These are phyloP conservation scores for Macrotis lagotis DNA, from an alignment of 2,113 vertebrate species.

Conservation along the genomic window DNA sequence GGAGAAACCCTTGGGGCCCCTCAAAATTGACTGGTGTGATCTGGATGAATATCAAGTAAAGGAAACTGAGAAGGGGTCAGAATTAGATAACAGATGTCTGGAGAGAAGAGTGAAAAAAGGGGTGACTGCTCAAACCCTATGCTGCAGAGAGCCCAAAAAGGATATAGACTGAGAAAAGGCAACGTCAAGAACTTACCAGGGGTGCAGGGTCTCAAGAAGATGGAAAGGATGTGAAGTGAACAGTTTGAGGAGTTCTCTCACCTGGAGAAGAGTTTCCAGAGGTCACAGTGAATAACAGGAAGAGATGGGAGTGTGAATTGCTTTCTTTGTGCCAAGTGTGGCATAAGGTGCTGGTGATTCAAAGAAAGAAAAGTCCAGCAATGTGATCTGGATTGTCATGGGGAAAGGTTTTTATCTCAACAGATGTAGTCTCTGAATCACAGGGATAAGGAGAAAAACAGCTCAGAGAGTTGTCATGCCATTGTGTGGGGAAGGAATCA, in stretches of 20 bases:
- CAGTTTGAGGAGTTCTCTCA: background rate
- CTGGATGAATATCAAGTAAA: background rate
- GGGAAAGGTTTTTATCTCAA: background rate
- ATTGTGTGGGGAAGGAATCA: background rate
- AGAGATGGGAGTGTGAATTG: no score
- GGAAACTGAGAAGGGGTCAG: background rate
- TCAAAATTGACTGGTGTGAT: background rate
- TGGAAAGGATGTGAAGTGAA: background rate
- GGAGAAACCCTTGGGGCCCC: background rate
- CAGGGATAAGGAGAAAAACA: background rate
- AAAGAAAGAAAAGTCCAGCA: background rate
- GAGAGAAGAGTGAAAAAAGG: background rate
- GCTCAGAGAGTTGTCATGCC: background rate
- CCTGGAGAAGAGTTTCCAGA: background rate
- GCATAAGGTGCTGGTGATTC: no score
- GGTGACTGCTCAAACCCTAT: no score
- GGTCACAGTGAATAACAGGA: background rate
- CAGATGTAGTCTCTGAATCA: background rate
- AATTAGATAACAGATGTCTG: background rate
- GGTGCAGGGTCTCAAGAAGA: background rate
- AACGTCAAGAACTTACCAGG: background rate
- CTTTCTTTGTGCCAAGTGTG: no score
- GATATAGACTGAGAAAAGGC: background rate
- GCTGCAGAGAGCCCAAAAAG: no score
- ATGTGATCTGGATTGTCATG: background rate